Percentiles rank a stretch among this genome's conserved stretches.
phyloP scores from a whole-genome alignment of 2,113 vertebrate species.

The Callopanchax toddi region DNA sequence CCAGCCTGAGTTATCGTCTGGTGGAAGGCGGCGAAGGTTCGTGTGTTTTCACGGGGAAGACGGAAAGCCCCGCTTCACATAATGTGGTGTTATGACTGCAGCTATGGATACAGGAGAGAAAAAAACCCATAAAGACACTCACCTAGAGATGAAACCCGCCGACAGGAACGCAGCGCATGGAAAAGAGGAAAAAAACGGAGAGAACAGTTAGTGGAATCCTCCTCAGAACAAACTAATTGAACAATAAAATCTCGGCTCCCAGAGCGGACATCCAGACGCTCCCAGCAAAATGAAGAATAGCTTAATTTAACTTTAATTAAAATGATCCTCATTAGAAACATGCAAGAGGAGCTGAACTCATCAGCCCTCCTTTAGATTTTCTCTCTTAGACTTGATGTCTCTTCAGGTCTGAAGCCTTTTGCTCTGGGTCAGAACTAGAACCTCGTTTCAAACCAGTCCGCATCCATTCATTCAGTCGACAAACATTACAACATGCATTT shows the following conservation, averaged over 20 bases:
- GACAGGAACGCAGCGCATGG: slow-evolving; percentile 38
- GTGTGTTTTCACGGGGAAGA: too few species aligned
- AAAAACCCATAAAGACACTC: slow-evolving; percentile 56
- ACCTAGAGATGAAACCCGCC: slow-evolving; percentile 60
- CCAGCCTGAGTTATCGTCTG: background rate
- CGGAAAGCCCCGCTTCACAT: slow-evolving; percentile 18
- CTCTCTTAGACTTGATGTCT: too few species aligned
- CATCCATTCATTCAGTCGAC: too few species aligned
- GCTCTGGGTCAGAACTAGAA: too few species aligned
- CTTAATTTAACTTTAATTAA: slow-evolving; percentile 18
- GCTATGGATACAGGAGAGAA: slow-evolving; percentile 1
- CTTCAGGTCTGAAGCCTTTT: too few species aligned
- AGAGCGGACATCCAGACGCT: slow-evolving; percentile 1
- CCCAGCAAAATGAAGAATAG: slow-evolving; percentile 21
- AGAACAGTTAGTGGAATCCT: slow-evolving; percentile 40
- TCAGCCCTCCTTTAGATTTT: background rate
- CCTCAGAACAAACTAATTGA: slow-evolving; percentile 9
- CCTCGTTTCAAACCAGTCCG: too few species aligned
- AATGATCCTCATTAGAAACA: slow-evolving; percentile 7
- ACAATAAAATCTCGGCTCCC: slow-evolving; percentile 4
- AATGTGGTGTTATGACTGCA: slow-evolving; percentile 25
- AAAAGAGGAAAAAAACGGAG: slow-evolving; percentile 21
- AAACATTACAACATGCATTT: too few species aligned
- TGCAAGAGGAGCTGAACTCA: background rate
- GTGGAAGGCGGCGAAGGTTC: slow-evolving; percentile 11